Percentiles rank a stretch among this genome's conserved stretches.
phyloP scores from a whole-genome alignment of 2,797 vertebrate genomes.

The Sebastes flavidus region DNA sequence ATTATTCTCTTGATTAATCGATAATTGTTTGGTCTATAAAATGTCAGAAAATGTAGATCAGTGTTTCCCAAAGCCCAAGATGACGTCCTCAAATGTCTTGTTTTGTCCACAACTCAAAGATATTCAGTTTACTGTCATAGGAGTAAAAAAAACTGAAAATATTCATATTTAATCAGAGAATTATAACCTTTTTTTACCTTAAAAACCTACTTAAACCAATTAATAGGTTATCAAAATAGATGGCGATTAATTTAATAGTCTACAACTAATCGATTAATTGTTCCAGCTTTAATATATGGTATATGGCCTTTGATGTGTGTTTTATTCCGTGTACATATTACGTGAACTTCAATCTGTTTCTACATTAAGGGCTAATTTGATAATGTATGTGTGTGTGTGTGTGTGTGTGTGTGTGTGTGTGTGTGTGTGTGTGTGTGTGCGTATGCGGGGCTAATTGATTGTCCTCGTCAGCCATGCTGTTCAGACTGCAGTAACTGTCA shows the following conservation, averaged over 20 bases:
- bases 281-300: background rate
- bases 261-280: too few species aligned
- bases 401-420: background rate
- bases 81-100: too few species aligned
- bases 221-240: too few species aligned
- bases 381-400: background rate
- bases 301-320: background rate
- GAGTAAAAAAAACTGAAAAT: too few species aligned
- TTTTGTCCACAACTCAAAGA: too few species aligned
- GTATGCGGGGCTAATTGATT: conserved; percentile 76
- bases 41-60: too few species aligned
- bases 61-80: too few species aligned
- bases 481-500: conserved; percentile 75
- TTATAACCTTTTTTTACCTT: background rate
- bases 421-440: conserved; percentile 4
- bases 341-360: background rate
- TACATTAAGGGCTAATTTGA: too few species aligned
- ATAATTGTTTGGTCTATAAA: too few species aligned
- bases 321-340: background rate
- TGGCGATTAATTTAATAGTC: background rate
- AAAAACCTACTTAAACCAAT: too few species aligned
- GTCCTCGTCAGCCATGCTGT: conserved; percentile 71
- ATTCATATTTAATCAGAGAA: background rate
- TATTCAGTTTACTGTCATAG: too few species aligned
- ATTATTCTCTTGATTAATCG: too few species aligned